A percentile compares a stretch with the other conserved stretches of the same genome.
phyloP scores from a whole-genome alignment of 2,888 invertebrate species.

The Diadromus collaris region DNA sequence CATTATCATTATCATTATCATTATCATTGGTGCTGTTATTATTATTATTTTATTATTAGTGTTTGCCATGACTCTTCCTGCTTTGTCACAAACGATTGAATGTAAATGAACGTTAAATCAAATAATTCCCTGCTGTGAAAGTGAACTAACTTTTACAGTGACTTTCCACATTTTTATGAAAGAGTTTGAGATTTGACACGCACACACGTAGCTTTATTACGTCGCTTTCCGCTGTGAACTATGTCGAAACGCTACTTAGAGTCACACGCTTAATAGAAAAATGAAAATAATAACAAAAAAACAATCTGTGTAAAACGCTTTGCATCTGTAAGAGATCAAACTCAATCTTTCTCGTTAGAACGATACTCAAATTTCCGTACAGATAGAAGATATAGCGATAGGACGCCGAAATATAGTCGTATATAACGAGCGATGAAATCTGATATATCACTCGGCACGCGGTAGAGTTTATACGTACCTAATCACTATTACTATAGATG shows the following conservation, averaged over 20 bases:
- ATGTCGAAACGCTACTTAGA: background rate
- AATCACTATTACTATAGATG: conserved; percentile 53
- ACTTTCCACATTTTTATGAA: conserved; percentile 46
- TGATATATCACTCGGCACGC: background rate
- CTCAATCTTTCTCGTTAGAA: conserved; percentile 36
- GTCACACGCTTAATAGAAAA: conserved; percentile 10
- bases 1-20: background rate
- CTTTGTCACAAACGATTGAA: conserved; percentile 7
- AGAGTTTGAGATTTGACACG: conserved; percentile 7
- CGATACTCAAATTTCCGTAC: conserved; percentile 22
- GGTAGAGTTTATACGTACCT: conserved; percentile 5
- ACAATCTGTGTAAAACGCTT: conserved; percentile 9
- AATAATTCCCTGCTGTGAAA: conserved; percentile 13
- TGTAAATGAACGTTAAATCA: conserved; percentile 26
- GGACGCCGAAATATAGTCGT: conserved; percentile 36
- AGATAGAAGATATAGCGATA: conserved; percentile 15
- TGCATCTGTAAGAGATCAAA: conserved; percentile 15
- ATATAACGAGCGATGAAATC: conserved; percentile 8
- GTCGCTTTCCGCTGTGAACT: background rate
- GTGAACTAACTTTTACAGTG: conserved; percentile 23
- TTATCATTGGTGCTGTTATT: background rate
- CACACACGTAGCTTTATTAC: conserved; percentile 6
- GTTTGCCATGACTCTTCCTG: background rate
- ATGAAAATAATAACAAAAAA: background rate
- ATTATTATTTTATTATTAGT: background rate